Evolutionary conservation across 2,113 vertebrate genomes (phyloP).

Genomic region (Bos javanicus): DNA sequence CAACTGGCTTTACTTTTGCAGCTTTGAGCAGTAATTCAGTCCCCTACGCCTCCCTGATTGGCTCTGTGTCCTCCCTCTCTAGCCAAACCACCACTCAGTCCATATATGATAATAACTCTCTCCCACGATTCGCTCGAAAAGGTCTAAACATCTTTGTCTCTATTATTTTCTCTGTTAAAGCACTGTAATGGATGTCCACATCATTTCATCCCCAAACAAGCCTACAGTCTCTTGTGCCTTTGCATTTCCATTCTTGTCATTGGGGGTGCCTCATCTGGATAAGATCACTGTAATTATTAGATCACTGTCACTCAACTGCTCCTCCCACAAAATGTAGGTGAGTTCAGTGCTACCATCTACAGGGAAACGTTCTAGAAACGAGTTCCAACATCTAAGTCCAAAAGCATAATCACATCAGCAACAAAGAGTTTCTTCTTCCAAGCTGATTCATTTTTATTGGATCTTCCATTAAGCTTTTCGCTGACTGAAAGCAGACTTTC

Average conservation of each 20-base stretch:
- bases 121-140: constrained; percentile 89
- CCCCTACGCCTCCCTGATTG: constrained; percentile 88
- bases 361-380: constrained; percentile 45
- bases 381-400: constrained; percentile 16
- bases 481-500: constrained; percentile 53
- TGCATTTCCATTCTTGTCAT: constrained; percentile 74
- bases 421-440: constrained; percentile 38
- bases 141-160: constrained; percentile 89
- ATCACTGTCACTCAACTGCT: constrained; percentile 57
- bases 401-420: constrained; percentile 11
- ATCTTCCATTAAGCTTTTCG: constrained; percentile 38
- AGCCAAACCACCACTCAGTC: constrained; percentile 88
- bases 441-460: constrained; percentile 34
- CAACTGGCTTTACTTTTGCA: constrained; percentile 89
- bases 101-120: constrained; percentile 90
- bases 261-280: constrained; percentile 85
- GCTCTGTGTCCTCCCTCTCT: constrained; percentile 90
- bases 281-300: constrained; percentile 61
- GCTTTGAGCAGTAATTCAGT: constrained; percentile 90
- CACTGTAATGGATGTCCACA: constrained; percentile 83
- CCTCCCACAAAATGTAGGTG: constrained; percentile 34
- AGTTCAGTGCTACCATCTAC: constrained; percentile 45
- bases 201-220: constrained; percentile 81
- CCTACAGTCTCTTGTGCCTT: constrained; percentile 75
- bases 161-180: constrained; percentile 87